Conservation (phyloP, 2,797 vertebrate genomes). For the Selene dorsalis region DNA sequence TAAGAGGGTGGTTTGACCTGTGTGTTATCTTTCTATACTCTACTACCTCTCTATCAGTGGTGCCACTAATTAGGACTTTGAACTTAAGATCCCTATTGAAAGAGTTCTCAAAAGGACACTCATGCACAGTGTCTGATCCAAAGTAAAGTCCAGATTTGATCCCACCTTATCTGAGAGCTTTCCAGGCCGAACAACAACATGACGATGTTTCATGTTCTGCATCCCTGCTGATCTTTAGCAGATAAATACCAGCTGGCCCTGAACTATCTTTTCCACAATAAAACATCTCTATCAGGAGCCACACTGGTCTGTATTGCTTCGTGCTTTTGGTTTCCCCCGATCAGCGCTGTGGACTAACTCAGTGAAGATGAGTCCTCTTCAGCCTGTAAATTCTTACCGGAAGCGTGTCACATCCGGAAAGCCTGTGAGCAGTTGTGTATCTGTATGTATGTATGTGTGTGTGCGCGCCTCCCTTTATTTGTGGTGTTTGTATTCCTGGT, state of each 20-base stretch:
- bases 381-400: constrained; percentile 35
- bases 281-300: constrained; percentile 49
- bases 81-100: constrained; percentile 32
- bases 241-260: constrained; percentile 58
- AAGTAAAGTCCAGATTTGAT: constrained; percentile 54
- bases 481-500: constrained; percentile 3
- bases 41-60: constrained; percentile 5
- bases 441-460: not conserved
- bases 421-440: not conserved
- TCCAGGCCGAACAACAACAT: constrained; percentile 40
- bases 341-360: constrained; percentile 9
- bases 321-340: constrained; percentile 26
- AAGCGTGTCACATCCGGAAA: constrained; percentile 61
- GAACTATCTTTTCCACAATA: constrained; percentile 50
- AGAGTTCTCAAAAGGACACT: constrained; percentile 33
- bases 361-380: constrained; percentile 34
- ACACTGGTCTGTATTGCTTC: constrained; percentile 3
- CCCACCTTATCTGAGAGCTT: constrained; percentile 45
- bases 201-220: constrained; percentile 48
- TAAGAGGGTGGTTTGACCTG: constrained; percentile 10
- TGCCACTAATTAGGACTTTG: constrained; percentile 46
- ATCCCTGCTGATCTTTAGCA: constrained; percentile 35
- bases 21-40: constrained; percentile 19
- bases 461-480: constrained; percentile 8
- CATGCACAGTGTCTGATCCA: constrained; percentile 31